Percentiles rank a stretch among this genome's conserved stretches.
Conservation (phyloP, 1,140 invertebrate species). For the Caerostris extrusa region DNA sequence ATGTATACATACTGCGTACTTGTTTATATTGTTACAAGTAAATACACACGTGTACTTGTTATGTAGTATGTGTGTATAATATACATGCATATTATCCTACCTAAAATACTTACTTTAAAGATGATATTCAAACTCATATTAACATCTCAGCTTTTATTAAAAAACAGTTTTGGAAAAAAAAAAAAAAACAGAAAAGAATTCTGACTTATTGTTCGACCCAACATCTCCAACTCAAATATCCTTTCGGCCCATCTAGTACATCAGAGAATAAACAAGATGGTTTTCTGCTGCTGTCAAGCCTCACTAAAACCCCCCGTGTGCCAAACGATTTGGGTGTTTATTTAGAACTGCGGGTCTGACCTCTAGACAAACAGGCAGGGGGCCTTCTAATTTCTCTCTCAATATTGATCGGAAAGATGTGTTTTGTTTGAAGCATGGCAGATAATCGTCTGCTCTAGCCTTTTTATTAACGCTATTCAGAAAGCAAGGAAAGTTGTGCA, state of each 20-base stretch:
- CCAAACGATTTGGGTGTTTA: background rate
- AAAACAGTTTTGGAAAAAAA: too few species aligned
- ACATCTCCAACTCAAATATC: too few species aligned
- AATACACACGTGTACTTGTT: too few species aligned
- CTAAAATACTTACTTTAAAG: too few species aligned
- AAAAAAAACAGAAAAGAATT: too few species aligned
- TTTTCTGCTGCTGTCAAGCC: background rate
- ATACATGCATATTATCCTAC: too few species aligned
- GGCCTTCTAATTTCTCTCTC: constrained; percentile 1
- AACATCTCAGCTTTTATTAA: too few species aligned
- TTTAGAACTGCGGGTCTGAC: constrained; percentile 24
- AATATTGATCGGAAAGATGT: constrained; percentile 16
- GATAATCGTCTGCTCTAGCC: background rate
- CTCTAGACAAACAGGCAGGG: background rate
- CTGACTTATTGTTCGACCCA: too few species aligned
- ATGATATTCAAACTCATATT: too few species aligned
- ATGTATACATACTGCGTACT: too few species aligned
- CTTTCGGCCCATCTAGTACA: background rate
- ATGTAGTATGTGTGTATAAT: too few species aligned
- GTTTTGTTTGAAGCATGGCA: background rate
- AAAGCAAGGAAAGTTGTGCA: background rate
- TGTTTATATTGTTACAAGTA: too few species aligned
- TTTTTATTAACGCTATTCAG: background rate
- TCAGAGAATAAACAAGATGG: background rate
- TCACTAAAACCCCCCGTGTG: background rate